A percentile compares a stretch with the other conserved stretches of the same genome.
These are phyloP conservation scores for Platygyra sinensis DNA, from an alignment of 64 coral and sea anemone genomes.

Conservation along the genomic window DNA sequence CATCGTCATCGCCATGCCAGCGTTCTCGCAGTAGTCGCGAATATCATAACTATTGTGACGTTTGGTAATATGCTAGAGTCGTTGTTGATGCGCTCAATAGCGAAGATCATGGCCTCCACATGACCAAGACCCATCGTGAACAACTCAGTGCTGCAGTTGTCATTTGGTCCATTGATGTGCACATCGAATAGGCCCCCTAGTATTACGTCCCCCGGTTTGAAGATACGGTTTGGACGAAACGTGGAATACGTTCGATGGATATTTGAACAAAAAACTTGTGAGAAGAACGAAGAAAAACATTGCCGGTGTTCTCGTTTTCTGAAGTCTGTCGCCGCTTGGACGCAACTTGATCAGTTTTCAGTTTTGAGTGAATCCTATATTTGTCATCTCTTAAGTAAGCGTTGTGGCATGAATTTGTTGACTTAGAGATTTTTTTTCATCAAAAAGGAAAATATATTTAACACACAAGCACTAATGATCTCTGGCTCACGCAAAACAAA, in stretches of 20 bases:
- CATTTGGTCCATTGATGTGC: not conserved
- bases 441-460: not conserved
- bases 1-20: conserved; percentile 1
- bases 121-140: conserved; percentile 1
- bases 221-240: not conserved
- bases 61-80: not conserved
- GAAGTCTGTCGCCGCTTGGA: too few species aligned
- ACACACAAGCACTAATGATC: not conserved
- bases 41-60: conserved; percentile 16
- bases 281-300: not conserved
- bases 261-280: not conserved
- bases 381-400: not conserved
- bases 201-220: not conserved
- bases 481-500: not conserved
- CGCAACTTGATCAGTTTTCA: too few species aligned
- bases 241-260: not conserved
- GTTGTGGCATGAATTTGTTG: not conserved
- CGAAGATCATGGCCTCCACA: conserved; percentile 1
- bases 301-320: too few species aligned
- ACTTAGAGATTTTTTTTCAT: not conserved
- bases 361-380: not conserved
- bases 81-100: conserved; percentile 20
- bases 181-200: not conserved
- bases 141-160: not conserved
- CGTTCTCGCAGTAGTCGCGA: conserved; percentile 27